A percentile compares a stretch with the other conserved stretches of the same genome.
These are phyloP conservation scores for Nyctibius bracteatus DNA, from an alignment of 2,113 vertebrate genomes.

Conservation along the genomic window DNA sequence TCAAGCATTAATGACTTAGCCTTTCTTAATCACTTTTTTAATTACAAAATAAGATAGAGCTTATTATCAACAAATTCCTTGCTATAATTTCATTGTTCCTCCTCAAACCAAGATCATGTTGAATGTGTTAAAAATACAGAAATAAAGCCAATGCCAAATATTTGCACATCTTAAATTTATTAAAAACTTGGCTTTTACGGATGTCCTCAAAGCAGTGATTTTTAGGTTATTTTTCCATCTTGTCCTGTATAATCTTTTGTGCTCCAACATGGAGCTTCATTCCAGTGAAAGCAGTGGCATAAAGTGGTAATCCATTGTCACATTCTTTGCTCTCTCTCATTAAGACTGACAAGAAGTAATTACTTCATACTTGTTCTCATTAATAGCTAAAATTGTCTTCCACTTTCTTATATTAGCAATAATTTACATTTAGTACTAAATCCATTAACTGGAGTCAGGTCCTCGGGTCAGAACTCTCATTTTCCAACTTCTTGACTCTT, in stretches of 20 bases:
- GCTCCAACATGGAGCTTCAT: background rate
- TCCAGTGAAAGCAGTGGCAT: background rate
- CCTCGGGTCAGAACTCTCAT: background rate
- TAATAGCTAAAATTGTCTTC: slow-evolving; percentile 15
- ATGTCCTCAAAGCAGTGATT: background rate
- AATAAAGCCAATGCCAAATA: background rate
- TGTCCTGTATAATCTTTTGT: background rate
- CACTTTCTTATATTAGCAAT: background rate
- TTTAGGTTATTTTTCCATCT: background rate
- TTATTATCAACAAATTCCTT: slow-evolving; percentile 48
- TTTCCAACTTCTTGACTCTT: background rate
- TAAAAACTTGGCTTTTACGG: background rate
- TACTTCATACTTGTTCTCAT: slow-evolving; percentile 31
- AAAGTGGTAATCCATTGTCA: background rate
- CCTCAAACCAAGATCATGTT: slow-evolving; percentile 2
- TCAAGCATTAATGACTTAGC: slow-evolving; percentile 7
- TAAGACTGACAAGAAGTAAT: slow-evolving; percentile 42
- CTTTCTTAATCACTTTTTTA: slow-evolving; percentile 40
- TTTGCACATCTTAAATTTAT: background rate
- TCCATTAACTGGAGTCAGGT: background rate
- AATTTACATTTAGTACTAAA: slow-evolving; percentile 28
- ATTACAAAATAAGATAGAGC: slow-evolving; percentile 37
- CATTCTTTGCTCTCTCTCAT: background rate
- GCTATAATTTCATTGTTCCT: slow-evolving; percentile 36
- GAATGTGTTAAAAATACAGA: background rate